These are phyloP conservation scores for Nomada ferruginata DNA, from an alignment of 2,888 invertebrate species.

Conservation along the genomic window DNA sequence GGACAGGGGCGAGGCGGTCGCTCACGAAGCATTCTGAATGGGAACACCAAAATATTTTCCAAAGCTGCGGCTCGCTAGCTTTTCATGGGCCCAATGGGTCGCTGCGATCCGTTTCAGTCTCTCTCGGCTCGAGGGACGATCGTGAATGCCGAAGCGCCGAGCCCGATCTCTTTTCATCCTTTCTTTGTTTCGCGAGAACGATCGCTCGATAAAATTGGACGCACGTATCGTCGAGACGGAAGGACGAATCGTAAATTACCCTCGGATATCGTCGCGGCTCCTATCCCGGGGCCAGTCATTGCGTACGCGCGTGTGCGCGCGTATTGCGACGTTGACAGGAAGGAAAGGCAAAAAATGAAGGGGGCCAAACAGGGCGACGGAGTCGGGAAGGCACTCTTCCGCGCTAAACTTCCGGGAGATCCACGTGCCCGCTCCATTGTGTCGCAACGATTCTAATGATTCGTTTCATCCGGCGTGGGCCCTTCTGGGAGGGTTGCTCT, in stretches of 20 bases:
- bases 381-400: conserved; percentile 47
- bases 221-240: conserved; percentile 36
- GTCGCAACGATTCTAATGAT: conserved; percentile 79
- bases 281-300: conserved; percentile 78
- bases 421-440: conserved; percentile 77
- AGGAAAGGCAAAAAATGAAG: conserved; percentile 13
- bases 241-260: conserved; percentile 76
- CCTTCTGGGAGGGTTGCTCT: conserved; percentile 48
- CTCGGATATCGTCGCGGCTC: conserved; percentile 69
- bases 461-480: conserved; percentile 81
- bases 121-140: background rate
- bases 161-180: background rate
- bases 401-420: conserved; percentile 82
- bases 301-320: conserved; percentile 55
- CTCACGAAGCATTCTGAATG: conserved; percentile 58
- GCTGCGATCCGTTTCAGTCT: background rate
- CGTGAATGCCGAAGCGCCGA: background rate
- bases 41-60: conserved; percentile 64
- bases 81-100: background rate
- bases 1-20: conserved; percentile 20
- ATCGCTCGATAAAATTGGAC: background rate
- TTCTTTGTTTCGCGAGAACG: background rate
- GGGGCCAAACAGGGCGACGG: background rate
- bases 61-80: conserved; percentile 25
- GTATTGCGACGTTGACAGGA: conserved; percentile 37